phyloP scores from a whole-genome alignment of 2,797 vertebrate genomes.

The Knipowitschia caucasica region DNA sequence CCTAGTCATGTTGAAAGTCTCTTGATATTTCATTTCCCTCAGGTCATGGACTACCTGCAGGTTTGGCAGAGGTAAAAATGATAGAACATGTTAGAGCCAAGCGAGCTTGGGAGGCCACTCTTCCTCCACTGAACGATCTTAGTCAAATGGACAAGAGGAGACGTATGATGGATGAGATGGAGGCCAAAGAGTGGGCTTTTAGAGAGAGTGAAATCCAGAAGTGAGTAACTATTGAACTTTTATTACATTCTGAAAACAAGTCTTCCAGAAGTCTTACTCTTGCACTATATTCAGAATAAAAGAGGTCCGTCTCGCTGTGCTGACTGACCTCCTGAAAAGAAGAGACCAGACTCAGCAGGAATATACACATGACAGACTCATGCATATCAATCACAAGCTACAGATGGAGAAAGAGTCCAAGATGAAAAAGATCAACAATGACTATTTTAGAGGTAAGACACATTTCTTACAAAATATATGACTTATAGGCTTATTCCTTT shows the following conservation, averaged over 20 bases:
- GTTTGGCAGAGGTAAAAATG: constrained; percentile 88
- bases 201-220: constrained; percentile 89
- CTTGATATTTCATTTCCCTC: not conserved
- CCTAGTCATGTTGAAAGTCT: not conserved
- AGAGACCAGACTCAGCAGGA: constrained; percentile 70
- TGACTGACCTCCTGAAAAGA: constrained; percentile 75
- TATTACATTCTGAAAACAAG: not conserved
- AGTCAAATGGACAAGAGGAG: constrained; percentile 79
- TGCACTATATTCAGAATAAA: constrained; percentile 77
- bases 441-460: constrained; percentile 75
- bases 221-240: constrained; percentile 64
- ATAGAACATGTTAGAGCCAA: constrained; percentile 85
- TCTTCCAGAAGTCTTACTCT: not conserved
- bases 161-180: constrained; percentile 90
- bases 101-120: constrained; percentile 82
- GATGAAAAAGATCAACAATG: constrained; percentile 70
- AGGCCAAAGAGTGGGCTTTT: constrained; percentile 90
- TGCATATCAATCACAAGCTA: constrained; percentile 64
- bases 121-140: constrained; percentile 78
- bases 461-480: too few relatives aligned
- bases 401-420: constrained; percentile 75
- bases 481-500: not conserved
- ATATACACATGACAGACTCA: constrained; percentile 63
- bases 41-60: constrained; percentile 89
- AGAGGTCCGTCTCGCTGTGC: constrained; percentile 76